Conservation (phyloP, 2,888 invertebrate species). For the Brachynemurus nebulosus region DNA sequence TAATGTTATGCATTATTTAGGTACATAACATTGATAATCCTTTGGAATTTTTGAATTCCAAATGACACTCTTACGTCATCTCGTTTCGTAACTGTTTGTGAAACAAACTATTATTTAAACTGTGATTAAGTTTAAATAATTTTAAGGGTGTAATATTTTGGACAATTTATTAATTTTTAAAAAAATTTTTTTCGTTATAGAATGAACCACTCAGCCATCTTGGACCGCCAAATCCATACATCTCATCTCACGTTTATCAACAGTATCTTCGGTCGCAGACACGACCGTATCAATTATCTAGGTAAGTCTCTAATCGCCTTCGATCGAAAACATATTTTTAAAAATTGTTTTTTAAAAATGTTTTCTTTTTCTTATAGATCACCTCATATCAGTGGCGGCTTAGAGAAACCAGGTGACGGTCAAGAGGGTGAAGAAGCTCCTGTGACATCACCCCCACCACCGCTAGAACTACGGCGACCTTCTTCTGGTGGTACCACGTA, state of each 20-base stretch:
- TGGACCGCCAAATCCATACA: conserved; percentile 33
- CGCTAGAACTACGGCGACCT: conserved; percentile 53
- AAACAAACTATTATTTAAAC: too few relatives aligned
- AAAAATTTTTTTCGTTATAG: conserved; percentile 28
- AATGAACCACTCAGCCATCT: conserved; percentile 41
- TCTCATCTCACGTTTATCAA: conserved; percentile 39
- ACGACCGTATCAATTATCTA: conserved; percentile 27
- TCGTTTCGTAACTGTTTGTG: too few relatives aligned
- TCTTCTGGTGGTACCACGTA: conserved; percentile 32
- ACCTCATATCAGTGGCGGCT: conserved; percentile 42
- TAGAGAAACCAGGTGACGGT: conserved; percentile 43
- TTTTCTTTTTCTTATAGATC: conserved; percentile 25
- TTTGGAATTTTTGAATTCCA: too few relatives aligned
- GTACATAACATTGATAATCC: too few relatives aligned
- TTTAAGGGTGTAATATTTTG: too few relatives aligned
- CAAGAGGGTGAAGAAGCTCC: conserved; percentile 34
- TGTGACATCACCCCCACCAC: conserved; percentile 48
- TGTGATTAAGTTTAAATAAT: too few relatives aligned
- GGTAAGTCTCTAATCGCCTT: conserved; percentile 20
- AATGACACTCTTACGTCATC: too few relatives aligned
- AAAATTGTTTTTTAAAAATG: background rate
- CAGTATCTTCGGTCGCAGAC: conserved; percentile 40
- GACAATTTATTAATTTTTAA: too few relatives aligned
- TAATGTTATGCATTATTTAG: too few relatives aligned
- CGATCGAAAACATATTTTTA: background rate